These are phyloP conservation scores for Axea sp. DNA, from an alignment of 2,888 invertebrate species.

Conservation along the genomic window DNA sequence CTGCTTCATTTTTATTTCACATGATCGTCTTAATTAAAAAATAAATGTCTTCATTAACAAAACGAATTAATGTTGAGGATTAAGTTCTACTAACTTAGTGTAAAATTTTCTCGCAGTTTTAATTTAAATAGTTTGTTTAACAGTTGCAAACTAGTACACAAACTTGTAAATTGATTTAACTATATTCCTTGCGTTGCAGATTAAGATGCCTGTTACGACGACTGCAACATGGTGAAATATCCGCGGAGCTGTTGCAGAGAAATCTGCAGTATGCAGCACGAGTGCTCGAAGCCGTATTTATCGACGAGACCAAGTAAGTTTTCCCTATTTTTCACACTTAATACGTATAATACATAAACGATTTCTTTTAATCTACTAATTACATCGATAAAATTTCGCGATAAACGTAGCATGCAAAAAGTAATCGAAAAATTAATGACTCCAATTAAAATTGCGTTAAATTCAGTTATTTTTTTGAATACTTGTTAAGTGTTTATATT, in stretches of 20 bases:
- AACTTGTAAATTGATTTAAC: conserved; percentile 14
- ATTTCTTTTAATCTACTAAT: conserved; percentile 31
- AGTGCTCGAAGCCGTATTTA: conserved; percentile 95
- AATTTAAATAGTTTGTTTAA: conserved; percentile 14
- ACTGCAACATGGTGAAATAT: conserved; percentile 92
- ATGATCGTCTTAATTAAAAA: too few relatives aligned
- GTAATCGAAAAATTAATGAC: too few relatives aligned
- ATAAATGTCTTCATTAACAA: neutral
- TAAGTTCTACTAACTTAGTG: neutral
- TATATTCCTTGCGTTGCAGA: conserved; percentile 81
- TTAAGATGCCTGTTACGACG: conserved; percentile 94
- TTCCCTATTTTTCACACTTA: conserved; percentile 1
- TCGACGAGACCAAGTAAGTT: conserved; percentile 95
- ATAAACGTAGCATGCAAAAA: conserved; percentile 12
- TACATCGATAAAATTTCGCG: conserved; percentile 11
- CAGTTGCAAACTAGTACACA: conserved; percentile 3
- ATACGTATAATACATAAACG: conserved; percentile 21
- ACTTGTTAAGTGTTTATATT: too few relatives aligned
- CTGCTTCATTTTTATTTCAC: too few relatives aligned
- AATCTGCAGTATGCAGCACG: conserved; percentile 96
- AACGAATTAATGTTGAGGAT: neutral
- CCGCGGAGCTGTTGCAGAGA: conserved; percentile 92
- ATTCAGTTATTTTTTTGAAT: too few relatives aligned
- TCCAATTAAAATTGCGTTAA: too few relatives aligned
- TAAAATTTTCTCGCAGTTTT: conserved; percentile 11